Conservation (phyloP, 2,797 vertebrate species). For the Pyrocephalus nanus region DNA sequence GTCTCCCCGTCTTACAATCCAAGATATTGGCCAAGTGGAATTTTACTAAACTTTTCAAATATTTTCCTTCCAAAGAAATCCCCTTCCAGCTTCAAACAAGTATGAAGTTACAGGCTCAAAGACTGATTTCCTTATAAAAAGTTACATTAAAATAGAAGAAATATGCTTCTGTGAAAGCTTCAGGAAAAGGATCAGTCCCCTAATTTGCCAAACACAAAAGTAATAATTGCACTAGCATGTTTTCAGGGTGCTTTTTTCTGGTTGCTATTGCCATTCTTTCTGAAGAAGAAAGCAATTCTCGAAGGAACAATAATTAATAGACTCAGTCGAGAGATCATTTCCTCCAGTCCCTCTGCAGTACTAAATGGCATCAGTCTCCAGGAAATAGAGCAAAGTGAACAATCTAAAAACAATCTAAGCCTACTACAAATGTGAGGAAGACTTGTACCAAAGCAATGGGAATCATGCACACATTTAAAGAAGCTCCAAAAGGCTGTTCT, state of each 20-base stretch:
- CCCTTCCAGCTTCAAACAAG: neutral
- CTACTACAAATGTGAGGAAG: neutral
- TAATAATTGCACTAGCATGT: neutral
- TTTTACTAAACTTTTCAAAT: neutral
- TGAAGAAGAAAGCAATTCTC: neutral
- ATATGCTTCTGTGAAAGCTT: neutral
- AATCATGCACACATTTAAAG: accelerated
- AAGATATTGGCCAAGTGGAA: neutral
- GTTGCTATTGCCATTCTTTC: neutral
- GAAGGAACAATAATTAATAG: conserved; percentile 44
- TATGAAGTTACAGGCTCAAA: neutral
- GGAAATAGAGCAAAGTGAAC: conserved; percentile 24
- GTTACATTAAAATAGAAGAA: neutral
- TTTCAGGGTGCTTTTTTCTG: neutral
- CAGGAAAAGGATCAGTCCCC: neutral
- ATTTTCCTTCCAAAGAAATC: neutral
- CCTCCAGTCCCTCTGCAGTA: neutral
- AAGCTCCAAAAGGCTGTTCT: neutral
- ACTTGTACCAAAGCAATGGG: neutral
- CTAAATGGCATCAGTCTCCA: neutral
- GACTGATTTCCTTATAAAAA: neutral
- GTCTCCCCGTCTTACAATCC: neutral
- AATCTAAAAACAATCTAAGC: neutral
- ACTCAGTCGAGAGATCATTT: conserved; percentile 48
- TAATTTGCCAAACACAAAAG: neutral